Percentiles rank a stretch among this genome's conserved stretches.
phyloP scores from a whole-genome alignment of 2,797 vertebrate species.

The Eupleurogrammus muticus region DNA sequence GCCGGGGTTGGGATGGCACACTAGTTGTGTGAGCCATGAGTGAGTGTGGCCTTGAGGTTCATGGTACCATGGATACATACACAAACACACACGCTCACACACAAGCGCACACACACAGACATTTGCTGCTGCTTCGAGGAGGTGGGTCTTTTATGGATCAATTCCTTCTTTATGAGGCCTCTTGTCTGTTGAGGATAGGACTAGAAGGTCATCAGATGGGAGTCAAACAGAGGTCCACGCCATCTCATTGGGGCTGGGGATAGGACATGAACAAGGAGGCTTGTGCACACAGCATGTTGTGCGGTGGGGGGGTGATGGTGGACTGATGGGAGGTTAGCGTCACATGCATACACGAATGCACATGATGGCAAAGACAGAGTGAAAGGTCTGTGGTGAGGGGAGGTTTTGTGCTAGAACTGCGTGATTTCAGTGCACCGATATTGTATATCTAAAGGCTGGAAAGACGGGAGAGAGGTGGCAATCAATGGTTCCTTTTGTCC shows the following conservation, averaged over 20 bases:
- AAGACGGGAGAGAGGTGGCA: conserved; percentile 47
- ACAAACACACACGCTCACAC: conserved; percentile 35
- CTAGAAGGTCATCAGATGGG: conserved; percentile 85
- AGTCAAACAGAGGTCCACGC: conserved; percentile 62
- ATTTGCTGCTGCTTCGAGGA: conserved; percentile 52
- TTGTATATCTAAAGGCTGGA: conserved; percentile 53
- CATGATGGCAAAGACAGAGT: conserved; percentile 52
- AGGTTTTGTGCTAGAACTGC: conserved; percentile 37
- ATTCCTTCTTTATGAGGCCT: conserved; percentile 82
- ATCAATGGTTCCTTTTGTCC: conserved; percentile 82
- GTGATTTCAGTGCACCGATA: conserved; percentile 59
- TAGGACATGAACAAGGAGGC: conserved; percentile 58
- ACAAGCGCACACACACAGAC: conserved; percentile 30
- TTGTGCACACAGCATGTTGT: conserved; percentile 54
- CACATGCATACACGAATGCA: conserved; percentile 63
- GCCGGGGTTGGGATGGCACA: conserved; percentile 55
- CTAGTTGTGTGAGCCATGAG: conserved; percentile 56
- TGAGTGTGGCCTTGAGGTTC: conserved; percentile 58
- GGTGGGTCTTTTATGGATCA: conserved; percentile 73
- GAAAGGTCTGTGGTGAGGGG: conserved; percentile 40
- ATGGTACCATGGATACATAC: conserved; percentile 45
- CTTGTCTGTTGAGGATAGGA: conserved; percentile 71
- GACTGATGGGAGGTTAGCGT: conserved; percentile 55
- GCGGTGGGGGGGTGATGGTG: neutral
- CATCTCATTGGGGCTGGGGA: conserved; percentile 40